Base-by-base conservation (phyloP, 2,113 vertebrate species). In the Lagopus muta region DNA sequence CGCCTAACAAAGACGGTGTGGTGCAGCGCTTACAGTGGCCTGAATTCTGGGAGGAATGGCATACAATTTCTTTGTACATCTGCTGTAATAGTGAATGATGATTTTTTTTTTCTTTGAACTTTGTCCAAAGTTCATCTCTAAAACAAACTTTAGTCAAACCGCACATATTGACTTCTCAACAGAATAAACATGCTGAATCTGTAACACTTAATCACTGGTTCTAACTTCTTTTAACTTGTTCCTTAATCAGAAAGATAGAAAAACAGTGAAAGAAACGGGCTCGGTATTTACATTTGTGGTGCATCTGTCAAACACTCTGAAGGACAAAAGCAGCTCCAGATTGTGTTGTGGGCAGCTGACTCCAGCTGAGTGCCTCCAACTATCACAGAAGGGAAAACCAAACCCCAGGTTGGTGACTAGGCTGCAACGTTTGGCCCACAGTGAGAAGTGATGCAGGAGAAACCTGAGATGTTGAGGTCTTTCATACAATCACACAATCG, bases 111-210 rank as follows among this genome's bases (percentile, higher is more conserved):
- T 61, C 93, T 94, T 93, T 90, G 91, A 94, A 90, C 90, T 90
- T 90, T 70, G 93, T 90, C 86, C 94, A 79, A 93, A 91, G 95
- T 96, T 91, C 94, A 93, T 88, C 86, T 78, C 88, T 86, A 90
- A 92, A 92, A 73, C 88, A 96, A 94, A 96, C 91, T 90, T 90
- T 11, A 77, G 88, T 64, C 76, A 73, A 94, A 95, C 78, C 83
- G 73, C 21, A 3, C 6, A 1, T 94, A 94, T 88, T 90, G 95
- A 94, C 88, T 94, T 34, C 91, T 48, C 85, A 55, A 72, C 45
- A 94, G 93, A 92, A 92, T 72, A 96, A 97, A 95, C 94, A 95
- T 6, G n/a, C 79, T 0, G 1, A 91, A 80, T 91, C 75, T 72
- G 79, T 91, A 94, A 58, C 0, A 7, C 57, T 81, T 81, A 62